Conservation (phyloP, 2,797 vertebrate genomes). For the Neosalanx taihuensis region DNA sequence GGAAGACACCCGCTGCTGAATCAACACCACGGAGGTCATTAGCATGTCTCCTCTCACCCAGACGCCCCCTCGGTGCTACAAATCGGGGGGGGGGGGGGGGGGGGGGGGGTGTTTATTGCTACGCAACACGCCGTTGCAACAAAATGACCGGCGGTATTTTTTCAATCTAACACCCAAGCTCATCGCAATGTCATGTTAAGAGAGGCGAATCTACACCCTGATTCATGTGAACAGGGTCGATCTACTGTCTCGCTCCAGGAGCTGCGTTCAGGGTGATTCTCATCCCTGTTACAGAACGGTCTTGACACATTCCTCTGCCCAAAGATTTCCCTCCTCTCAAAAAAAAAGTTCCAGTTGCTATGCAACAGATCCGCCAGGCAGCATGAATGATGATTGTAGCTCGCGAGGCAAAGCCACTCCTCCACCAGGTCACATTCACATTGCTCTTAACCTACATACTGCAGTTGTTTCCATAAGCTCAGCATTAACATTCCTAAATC, state of each 20-base stretch:
- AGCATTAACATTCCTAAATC: neutral
- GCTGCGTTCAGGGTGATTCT: constrained; percentile 20
- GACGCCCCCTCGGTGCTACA: neutral
- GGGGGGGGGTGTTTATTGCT: neutral
- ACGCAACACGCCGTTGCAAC: neutral
- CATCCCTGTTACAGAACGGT: constrained; percentile 21
- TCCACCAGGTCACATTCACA: constrained; percentile 25
- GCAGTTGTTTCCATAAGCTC: neutral
- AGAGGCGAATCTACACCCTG: neutral
- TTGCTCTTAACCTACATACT: neutral
- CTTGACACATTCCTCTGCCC: constrained; percentile 71
- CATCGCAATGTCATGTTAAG: neutral
- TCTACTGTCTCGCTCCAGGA: neutral
- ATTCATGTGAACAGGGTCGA: neutral
- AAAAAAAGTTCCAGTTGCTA: constrained; percentile 79
- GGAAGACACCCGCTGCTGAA: neutral
- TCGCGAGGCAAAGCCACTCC: constrained; percentile 39
- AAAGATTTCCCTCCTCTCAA: constrained; percentile 71
- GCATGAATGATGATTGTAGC: constrained; percentile 62
- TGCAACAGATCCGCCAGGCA: constrained; percentile 77
- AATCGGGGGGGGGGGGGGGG: too few species aligned
- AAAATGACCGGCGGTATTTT: neutral
- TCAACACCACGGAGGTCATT: neutral
- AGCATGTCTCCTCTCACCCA: neutral
- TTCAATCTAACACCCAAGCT: neutral